Evolutionary conservation across 2,113 vertebrate species (phyloP).

Genomic region (Dicentrarchus labrax): DNA sequence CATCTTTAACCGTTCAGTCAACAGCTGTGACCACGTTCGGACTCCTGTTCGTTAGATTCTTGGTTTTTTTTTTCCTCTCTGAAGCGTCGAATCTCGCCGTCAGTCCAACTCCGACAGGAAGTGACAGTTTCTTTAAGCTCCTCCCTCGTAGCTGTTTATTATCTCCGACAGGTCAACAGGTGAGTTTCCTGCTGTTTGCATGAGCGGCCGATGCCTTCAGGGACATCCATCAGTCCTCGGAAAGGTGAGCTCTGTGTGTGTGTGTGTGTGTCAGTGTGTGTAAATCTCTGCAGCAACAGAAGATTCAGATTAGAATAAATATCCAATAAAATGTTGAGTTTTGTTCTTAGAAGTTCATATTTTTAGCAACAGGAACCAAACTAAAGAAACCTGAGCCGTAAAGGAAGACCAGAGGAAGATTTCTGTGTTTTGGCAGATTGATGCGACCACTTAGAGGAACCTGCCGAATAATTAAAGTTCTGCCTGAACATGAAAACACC

Average conservation of each 20-base stretch:
- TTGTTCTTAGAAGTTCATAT: no score
- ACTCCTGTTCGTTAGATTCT: background rate
- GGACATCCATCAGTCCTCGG: slow-evolving; percentile 18
- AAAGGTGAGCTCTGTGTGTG: background rate
- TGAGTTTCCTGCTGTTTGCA: slow-evolving; percentile 27
- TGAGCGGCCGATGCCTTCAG: slow-evolving; percentile 29
- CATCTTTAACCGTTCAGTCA: slow-evolving; percentile 22
- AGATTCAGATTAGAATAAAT: background rate
- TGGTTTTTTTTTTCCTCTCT: background rate
- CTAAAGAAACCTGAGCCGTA: no score
- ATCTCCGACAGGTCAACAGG: background rate
- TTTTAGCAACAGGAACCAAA: no score
- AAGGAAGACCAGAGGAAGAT: no score
- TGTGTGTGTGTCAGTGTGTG: background rate
- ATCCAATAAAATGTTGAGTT: no score
- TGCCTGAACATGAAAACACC: no score
- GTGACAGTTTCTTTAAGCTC: background rate
- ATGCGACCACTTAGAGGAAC: no score
- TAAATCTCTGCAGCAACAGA: background rate
- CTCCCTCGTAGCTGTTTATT: background rate
- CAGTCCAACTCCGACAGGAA: slow-evolving; percentile 27
- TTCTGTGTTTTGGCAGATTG: no score
- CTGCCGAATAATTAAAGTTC: no score
- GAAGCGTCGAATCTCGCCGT: background rate
- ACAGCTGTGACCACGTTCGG: slow-evolving; percentile 24